Evolutionary conservation across 2,113 vertebrate genomes (phyloP).

Genomic region (Candoia aspera): DNA sequence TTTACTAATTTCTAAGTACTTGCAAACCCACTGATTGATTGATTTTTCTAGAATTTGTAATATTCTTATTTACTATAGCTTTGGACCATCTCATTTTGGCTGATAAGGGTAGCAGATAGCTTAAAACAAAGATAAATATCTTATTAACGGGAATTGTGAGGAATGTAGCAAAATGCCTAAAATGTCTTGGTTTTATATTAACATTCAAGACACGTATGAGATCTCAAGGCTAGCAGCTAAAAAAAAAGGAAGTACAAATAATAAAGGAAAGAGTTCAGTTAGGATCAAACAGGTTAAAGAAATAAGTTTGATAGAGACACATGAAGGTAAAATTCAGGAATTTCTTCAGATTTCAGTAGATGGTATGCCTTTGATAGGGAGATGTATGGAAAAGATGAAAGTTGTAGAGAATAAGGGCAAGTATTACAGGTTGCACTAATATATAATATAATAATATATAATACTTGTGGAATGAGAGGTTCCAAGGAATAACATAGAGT

Average conservation of each 20-base stretch:
- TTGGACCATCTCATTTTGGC: background rate
- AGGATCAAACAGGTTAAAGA: background rate
- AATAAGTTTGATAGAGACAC: background rate
- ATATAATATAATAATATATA: background rate
- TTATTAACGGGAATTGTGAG: background rate
- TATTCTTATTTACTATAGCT: background rate
- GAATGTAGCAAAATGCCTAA: background rate
- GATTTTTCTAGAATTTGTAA: background rate
- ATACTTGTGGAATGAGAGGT: background rate
- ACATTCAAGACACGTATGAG: background rate
- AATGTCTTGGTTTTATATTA: background rate
- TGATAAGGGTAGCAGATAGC: background rate
- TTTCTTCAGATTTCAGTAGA: background rate
- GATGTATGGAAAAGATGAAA: background rate
- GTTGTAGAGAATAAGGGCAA: background rate
- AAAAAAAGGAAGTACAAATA: background rate
- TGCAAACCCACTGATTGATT: background rate
- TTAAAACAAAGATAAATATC: background rate
- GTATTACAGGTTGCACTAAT: background rate
- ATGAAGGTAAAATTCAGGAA: background rate
- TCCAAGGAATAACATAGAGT: background rate
- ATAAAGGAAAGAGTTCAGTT: too few species aligned
- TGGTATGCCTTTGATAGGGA: background rate
- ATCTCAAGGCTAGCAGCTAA: background rate
- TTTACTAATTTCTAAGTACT: background rate